These are phyloP conservation scores for Netelia virgata DNA, from an alignment of 2,888 invertebrate genomes.

Conservation along the genomic window DNA sequence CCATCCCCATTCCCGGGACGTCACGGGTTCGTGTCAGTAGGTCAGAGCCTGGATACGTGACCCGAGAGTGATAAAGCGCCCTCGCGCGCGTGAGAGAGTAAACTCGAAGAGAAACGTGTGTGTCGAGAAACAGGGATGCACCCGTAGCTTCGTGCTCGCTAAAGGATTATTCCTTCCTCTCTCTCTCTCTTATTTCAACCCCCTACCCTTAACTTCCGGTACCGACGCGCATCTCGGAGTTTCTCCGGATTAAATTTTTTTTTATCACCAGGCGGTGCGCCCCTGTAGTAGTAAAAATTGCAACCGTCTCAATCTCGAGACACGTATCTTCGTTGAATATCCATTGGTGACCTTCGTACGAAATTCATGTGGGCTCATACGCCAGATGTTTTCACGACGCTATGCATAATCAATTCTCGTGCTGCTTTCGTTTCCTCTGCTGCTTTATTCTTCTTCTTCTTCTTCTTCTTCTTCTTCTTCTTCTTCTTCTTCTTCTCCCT, in stretches of 20 bases:
- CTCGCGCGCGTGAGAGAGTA: slow-evolving; percentile 52
- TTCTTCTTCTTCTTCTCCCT: not conserved
- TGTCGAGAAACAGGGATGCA: slow-evolving; percentile 53
- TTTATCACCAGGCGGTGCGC: not conserved
- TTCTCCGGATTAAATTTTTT: slow-evolving; percentile 31
- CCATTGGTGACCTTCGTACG: slow-evolving; percentile 28
- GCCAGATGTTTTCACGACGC: not conserved
- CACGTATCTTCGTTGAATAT: not conserved
- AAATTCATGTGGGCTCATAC: slow-evolving; percentile 30
- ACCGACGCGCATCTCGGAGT: slow-evolving; percentile 10
- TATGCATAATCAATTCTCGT: not conserved
- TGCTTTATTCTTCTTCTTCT: not conserved
- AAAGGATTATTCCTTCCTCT: slow-evolving; percentile 58
- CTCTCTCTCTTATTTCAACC: slow-evolving; percentile 36
- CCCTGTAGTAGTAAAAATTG: not conserved
- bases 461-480: not conserved
- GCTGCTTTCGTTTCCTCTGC: not conserved
- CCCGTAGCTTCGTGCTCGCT: slow-evolving; percentile 52
- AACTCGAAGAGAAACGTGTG: slow-evolving; percentile 49
- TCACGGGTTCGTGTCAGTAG: slow-evolving; percentile 83
- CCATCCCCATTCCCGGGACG: slow-evolving; percentile 78
- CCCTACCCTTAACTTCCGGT: not conserved
- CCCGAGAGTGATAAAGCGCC: slow-evolving; percentile 55
- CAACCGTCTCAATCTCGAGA: not conserved
- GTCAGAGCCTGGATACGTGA: slow-evolving; percentile 80